A percentile compares a stretch with the other conserved stretches of the same genome.
Conservation (phyloP, 2,113 vertebrate species). For the Scomber colias region DNA sequence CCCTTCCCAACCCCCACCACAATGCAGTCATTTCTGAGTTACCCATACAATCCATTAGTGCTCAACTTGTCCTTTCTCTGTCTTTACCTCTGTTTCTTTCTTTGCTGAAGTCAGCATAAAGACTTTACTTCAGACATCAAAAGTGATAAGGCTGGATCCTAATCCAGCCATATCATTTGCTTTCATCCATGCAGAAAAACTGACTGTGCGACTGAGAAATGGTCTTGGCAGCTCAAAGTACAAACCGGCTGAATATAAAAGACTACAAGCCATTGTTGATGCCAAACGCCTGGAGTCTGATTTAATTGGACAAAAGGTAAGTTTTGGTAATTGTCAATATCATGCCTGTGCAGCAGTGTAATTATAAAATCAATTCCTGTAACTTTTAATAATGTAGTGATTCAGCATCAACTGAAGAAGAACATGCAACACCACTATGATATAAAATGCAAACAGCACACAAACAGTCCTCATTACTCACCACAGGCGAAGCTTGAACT, state of each 20-base stretch:
- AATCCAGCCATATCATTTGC: conserved; percentile 64
- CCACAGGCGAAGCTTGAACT: conserved; percentile 27
- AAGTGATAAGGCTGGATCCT: conserved; percentile 56
- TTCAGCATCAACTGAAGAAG: conserved; percentile 36
- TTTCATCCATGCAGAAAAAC: conserved; percentile 83
- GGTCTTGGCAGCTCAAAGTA: conserved; percentile 84
- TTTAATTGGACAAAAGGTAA: conserved; percentile 89
- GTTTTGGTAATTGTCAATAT: conserved; percentile 35
- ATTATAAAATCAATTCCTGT: conserved; percentile 31
- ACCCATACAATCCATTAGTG: conserved; percentile 30
- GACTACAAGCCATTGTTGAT: conserved; percentile 85
- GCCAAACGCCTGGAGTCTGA: conserved; percentile 85
- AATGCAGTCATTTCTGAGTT: conserved; percentile 40
- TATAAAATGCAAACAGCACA: neutral
- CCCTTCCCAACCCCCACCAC: neutral
- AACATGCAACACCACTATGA: conserved; percentile 12
- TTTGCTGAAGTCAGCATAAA: conserved; percentile 67
- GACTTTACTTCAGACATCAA: conserved; percentile 48
- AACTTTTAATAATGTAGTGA: conserved; percentile 20
- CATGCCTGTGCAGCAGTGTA: neutral
- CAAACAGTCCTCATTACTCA: conserved; percentile 19
- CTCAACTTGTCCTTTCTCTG: conserved; percentile 34
- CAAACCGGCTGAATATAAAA: conserved; percentile 88
- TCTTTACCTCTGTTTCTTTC: conserved; percentile 31
- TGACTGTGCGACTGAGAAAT: conserved; percentile 80